Conservation (phyloP, 2,797 vertebrate genomes). For the Ispidina lecontei region DNA sequence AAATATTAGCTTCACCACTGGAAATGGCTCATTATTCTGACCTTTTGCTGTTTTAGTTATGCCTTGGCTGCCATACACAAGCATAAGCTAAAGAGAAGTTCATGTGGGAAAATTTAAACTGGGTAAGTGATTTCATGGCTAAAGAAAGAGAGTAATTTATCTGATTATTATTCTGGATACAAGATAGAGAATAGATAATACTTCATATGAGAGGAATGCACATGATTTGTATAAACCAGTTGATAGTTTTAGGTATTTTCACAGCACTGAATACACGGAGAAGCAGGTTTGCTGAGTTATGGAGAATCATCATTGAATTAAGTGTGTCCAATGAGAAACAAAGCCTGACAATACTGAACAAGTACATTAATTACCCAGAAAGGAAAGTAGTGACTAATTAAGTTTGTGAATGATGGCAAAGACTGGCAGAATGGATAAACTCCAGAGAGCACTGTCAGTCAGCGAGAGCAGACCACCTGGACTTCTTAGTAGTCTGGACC, state of each 20-base stretch:
- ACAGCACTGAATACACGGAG: neutral
- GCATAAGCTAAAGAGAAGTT: neutral
- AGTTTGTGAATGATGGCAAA: neutral
- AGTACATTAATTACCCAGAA: neutral
- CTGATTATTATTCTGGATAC: neutral
- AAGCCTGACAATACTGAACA: neutral
- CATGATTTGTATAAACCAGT: neutral
- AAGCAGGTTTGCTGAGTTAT: neutral
- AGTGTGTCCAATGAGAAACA: neutral
- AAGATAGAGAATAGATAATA: neutral
- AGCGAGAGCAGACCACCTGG: neutral
- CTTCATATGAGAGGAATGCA: neutral
- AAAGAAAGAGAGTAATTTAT: neutral
- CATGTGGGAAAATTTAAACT: neutral
- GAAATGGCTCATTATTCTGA: conserved; percentile 54
- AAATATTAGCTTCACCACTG: conserved; percentile 1
- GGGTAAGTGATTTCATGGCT: neutral
- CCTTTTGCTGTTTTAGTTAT: conserved; percentile 44
- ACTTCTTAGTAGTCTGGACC: neutral
- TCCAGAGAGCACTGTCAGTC: neutral
- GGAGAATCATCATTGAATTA: neutral
- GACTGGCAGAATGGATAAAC: neutral
- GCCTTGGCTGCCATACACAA: neutral
- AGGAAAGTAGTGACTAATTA: neutral
- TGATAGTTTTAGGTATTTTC: neutral